Evolutionary conservation across 2,113 vertebrate genomes (phyloP).

Genomic region (Glareola pratincola): DNA sequence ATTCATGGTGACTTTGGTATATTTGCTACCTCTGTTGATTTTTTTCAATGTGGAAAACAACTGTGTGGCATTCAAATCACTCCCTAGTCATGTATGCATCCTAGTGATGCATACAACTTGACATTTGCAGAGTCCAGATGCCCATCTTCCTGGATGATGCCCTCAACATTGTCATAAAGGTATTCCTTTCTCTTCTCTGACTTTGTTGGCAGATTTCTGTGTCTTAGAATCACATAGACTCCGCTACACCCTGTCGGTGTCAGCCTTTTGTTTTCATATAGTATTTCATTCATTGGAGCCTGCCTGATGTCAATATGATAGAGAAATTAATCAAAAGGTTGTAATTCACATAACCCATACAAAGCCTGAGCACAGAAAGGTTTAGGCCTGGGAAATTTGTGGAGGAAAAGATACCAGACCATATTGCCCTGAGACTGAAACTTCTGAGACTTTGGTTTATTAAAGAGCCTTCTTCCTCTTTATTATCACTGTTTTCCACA

Average conservation of each 20-base stretch:
- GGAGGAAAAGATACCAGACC: not conserved
- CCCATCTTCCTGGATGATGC: not conserved
- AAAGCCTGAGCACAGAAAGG: not conserved
- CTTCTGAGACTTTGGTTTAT: not conserved
- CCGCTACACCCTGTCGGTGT: not conserved
- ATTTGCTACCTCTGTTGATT: not conserved
- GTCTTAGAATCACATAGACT: not conserved
- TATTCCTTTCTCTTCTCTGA: not conserved
- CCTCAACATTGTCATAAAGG: not conserved
- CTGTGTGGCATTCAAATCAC: not conserved
- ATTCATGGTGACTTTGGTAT: not conserved
- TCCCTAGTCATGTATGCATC: not conserved
- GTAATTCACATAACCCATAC: not conserved
- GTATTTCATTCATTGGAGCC: not conserved
- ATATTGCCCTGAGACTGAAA: not conserved
- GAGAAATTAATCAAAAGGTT: not conserved
- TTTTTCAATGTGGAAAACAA: not conserved
- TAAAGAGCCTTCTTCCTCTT: not conserved
- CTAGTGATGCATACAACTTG: not conserved
- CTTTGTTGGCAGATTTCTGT: not conserved
- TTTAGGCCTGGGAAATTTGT: not conserved
- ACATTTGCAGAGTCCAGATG: not conserved
- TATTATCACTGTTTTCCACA: not conserved
- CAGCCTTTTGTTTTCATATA: not conserved
- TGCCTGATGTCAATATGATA: not conserved